A percentile compares a stretch with the other conserved stretches of the same genome.
Evolutionary conservation across 2,113 vertebrate genomes (phyloP).

Genomic region (Forbesichthys papilliferus): DNA sequence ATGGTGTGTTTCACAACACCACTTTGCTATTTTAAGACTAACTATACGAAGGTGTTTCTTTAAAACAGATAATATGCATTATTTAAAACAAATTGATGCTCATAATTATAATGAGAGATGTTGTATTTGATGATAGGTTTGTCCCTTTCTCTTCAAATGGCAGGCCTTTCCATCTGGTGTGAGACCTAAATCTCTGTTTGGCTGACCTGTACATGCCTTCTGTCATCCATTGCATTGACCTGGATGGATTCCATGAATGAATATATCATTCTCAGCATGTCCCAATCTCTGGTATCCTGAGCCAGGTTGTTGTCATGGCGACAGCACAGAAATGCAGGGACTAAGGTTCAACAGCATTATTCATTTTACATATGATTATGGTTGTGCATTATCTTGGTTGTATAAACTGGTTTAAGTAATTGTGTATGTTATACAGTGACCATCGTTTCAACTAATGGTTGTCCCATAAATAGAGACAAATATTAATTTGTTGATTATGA

Average conservation of each 20-base stretch:
- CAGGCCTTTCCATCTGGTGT: constrained; percentile 60
- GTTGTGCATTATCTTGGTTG: too few species aligned
- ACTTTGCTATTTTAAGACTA: too few species aligned
- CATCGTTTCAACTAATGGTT: too few species aligned
- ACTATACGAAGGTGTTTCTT: too few species aligned
- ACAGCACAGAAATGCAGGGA: constrained; percentile 45
- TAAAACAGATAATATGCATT: too few species aligned
- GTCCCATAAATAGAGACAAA: too few species aligned
- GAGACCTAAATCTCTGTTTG: constrained; percentile 59
- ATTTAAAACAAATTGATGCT: too few species aligned
- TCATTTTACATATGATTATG: too few species aligned
- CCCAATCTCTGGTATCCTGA: constrained; percentile 20
- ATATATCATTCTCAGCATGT: constrained; percentile 71
- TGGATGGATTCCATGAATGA: constrained; percentile 61
- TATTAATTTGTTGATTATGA: too few species aligned
- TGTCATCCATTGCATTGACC: constrained; percentile 50
- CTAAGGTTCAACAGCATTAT: constrained; percentile 24
- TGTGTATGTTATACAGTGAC: not conserved
- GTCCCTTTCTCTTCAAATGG: constrained; percentile 31
- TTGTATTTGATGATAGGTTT: not conserved
- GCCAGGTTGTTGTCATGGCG: constrained; percentile 64
- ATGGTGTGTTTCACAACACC: too few species aligned
- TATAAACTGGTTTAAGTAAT: not conserved
- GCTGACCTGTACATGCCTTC: constrained; percentile 62
- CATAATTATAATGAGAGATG: too few species aligned